Conservation (phyloP, 2,888 invertebrate species). For the Phymatocera aterrima region DNA sequence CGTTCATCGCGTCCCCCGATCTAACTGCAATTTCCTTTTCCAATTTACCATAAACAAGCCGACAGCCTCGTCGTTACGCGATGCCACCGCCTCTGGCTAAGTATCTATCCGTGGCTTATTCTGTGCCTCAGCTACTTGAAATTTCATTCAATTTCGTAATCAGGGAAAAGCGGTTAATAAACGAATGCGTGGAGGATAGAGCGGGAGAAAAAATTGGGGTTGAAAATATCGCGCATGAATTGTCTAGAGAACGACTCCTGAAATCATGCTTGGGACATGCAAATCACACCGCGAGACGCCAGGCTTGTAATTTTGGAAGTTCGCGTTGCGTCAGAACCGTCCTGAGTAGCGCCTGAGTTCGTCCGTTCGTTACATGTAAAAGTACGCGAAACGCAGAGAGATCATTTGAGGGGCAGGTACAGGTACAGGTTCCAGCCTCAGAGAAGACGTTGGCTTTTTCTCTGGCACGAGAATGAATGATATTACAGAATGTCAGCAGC, state of each 20-base stretch:
- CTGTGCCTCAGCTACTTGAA: neutral
- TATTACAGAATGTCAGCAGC: constrained; percentile 21
- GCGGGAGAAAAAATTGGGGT: neutral
- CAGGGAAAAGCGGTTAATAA: neutral
- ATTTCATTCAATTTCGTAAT: neutral
- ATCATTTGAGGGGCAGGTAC: neutral
- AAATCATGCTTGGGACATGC: too few relatives aligned
- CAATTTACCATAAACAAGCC: constrained; percentile 74
- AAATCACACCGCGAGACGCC: too few relatives aligned
- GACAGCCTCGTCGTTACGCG: constrained; percentile 63
- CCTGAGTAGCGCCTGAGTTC: too few relatives aligned
- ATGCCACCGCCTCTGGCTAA: constrained; percentile 30
- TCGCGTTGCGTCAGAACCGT: too few relatives aligned
- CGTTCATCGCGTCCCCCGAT: constrained; percentile 41
- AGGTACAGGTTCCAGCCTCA: neutral
- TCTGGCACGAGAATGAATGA: constrained; percentile 33
- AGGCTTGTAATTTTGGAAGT: too few relatives aligned
- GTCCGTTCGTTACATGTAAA: too few relatives aligned
- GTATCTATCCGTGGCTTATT: constrained; percentile 14
- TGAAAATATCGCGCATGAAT: too few relatives aligned
- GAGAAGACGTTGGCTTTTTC: constrained; percentile 23
- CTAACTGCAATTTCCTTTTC: constrained; percentile 72
- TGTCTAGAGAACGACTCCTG: too few relatives aligned
- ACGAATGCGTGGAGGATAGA: neutral
- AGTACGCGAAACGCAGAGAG: neutral